Conservation (phyloP, 1,140 invertebrate species). For the Maniola jurtina region DNA sequence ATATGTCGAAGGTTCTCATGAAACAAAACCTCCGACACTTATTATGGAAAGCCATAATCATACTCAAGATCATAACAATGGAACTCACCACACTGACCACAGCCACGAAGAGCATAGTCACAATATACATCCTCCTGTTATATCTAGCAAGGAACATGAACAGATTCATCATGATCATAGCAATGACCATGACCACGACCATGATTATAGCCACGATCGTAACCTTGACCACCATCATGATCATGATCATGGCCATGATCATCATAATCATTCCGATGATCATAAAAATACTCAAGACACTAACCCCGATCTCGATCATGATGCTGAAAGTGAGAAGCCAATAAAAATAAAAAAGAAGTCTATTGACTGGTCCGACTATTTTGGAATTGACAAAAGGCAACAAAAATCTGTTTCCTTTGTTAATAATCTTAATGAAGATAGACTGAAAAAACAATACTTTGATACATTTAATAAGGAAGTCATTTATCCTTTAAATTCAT, state of each 20-base stretch:
- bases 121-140: slow-evolving; percentile 73
- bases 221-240: slow-evolving; percentile 38
- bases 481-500: slow-evolving; percentile 73
- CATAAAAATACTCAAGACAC: slow-evolving; percentile 51
- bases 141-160: slow-evolving; percentile 65
- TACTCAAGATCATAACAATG: slow-evolving; percentile 39
- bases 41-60: slow-evolving; percentile 50
- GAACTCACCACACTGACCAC: slow-evolving; percentile 24
- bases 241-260: too few species aligned
- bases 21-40: slow-evolving; percentile 62
- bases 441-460: slow-evolving; percentile 68
- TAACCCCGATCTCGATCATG: slow-evolving; percentile 41
- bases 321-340: slow-evolving; percentile 60
- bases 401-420: slow-evolving; percentile 80
- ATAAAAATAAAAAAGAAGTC: slow-evolving; percentile 86
- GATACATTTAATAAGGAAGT: slow-evolving; percentile 73
- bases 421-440: slow-evolving; percentile 58
- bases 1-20: slow-evolving; percentile 53
- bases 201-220: slow-evolving; percentile 39
- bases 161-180: slow-evolving; percentile 34
- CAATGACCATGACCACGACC: slow-evolving; percentile 43
- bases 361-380: slow-evolving; percentile 91
- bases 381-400: slow-evolving; percentile 88
- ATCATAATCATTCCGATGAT: slow-evolving; percentile 47
- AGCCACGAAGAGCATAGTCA: slow-evolving; percentile 65